phyloP scores from a whole-genome alignment of 2,113 vertebrate species.

The Mormyrus lacerda region DNA sequence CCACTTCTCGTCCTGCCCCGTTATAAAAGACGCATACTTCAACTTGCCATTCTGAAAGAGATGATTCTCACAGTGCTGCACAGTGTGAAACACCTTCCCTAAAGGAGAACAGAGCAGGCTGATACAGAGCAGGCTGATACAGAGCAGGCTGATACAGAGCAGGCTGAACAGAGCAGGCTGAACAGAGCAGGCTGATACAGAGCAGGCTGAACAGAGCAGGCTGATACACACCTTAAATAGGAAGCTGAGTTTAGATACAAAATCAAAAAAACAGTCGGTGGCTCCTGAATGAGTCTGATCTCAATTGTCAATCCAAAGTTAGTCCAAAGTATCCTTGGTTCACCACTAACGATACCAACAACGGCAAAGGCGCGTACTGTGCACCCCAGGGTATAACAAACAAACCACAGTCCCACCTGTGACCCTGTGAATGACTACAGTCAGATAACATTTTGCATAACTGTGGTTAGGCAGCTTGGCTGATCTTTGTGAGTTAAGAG shows the following conservation, averaged over 20 bases:
- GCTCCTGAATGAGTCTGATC: neutral
- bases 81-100: neutral
- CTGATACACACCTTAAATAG: neutral
- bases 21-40: neutral
- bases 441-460: neutral
- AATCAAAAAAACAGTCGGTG: neutral
- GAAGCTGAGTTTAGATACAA: neutral
- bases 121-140: too few species aligned
- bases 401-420: neutral
- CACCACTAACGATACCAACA: too few species aligned
- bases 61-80: neutral
- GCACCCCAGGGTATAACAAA: neutral
- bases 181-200: too few species aligned
- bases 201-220: too few species aligned
- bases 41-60: neutral
- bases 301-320: too few species aligned
- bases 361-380: too few species aligned
- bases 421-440: neutral
- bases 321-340: too few species aligned
- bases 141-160: too few species aligned
- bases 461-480: neutral
- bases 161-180: too few species aligned
- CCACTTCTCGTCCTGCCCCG: neutral
- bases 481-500: neutral
- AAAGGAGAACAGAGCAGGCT: neutral